Base-by-base conservation (phyloP, 2,797 vertebrate species). In the Gorsachius magnificus region DNA sequence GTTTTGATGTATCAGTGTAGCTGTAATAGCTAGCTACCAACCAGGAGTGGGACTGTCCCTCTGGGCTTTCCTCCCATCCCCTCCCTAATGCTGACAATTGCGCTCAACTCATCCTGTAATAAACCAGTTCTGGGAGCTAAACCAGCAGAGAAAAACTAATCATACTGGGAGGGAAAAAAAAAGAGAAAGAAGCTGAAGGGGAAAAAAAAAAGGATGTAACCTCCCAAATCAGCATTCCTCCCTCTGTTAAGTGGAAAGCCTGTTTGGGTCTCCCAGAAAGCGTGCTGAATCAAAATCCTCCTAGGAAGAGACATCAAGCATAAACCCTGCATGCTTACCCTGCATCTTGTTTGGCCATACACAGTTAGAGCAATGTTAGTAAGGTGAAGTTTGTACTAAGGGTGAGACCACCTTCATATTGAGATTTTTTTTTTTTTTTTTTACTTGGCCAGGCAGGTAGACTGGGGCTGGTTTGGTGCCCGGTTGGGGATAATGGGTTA, bases 41-140 rank as follows among this genome's bases (percentile, higher is more conserved):
- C 84, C 92, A 71, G 71, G 25, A 92, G 56, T 53, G 36, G 45
- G 87, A 64, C 81, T 6, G 7, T 92, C 66, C 58, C 43, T 71
- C 65, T 79, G 63, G 13, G 33, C 69, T 77, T 63, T 72, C 53
- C 43, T 89, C 20, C 51, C 1, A 2, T 79, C 35, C 35, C 56
- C 64, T 79, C 81, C 60, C 45, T 64, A 41, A 43, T 43, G 21
- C n/a, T 75, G 61, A 71, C n/a, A 77, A 12, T 24, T 85, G 22
- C 0, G 5, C 41, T 71, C 15, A 41, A 50, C 26, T 83, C 53
- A 43, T 77, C 57, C 57, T 89, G 29, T 36, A 80, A 3, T 66
- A 70, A 93, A 71, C 78, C 64, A 68, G 68, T 93, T 95, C 75
- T 85, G 81, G 71, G 71, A 92, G 51, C 76, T 86, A 84, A 82